Base-by-base conservation (phyloP, 1,140 invertebrate genomes). In the Amyelois transitella region DNA sequence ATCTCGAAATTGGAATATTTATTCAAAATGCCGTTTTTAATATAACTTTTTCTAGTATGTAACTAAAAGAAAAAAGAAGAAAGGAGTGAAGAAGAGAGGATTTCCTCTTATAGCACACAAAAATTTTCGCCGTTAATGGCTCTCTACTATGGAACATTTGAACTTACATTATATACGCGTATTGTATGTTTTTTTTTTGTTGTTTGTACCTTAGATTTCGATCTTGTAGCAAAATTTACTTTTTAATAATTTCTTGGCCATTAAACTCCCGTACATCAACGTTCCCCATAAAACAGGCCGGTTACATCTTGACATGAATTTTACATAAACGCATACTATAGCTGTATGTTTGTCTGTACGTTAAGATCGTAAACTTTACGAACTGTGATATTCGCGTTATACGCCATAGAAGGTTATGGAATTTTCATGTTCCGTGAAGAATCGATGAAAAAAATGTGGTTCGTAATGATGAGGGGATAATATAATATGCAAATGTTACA, bases 371-470 rank as follows among this genome's bases (percentile, higher is more conserved):
- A 78, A 85, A 85, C 67, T 85, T 85, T 85, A 85, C 75, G 81
- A 83, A 83, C 72, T 80, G 81, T 81, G 75, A 76, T 73, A 72
- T 81, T 77, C 74, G 60, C 73, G 69, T 85, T 85, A 80, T 85
- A 83, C 72, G 75, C 57, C 59, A 57, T 59, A 49, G 55, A 58
- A 59, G 47, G 75, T 84, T 79, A 82, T 71, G 79, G 75, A n/a
- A 59, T 67, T 69, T 74, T 73, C 69, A 60, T 72, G 32, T 38
- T 14, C 12, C 12, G 12, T 6, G 10, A 10, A n/a, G 25, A 12
- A 10, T 32, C 25, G 32, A 14, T 4, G 4, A 38, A 38, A 38
- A 38, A 8, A 14, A 38, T 38, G 32, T 38, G 32, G 32, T 14
- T 14, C 32, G 32, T 38, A 38, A 38, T 38, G 32, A 38, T 14